phyloP scores from a whole-genome alignment of 1,140 invertebrate species.

The Steinernema feltiae region DNA sequence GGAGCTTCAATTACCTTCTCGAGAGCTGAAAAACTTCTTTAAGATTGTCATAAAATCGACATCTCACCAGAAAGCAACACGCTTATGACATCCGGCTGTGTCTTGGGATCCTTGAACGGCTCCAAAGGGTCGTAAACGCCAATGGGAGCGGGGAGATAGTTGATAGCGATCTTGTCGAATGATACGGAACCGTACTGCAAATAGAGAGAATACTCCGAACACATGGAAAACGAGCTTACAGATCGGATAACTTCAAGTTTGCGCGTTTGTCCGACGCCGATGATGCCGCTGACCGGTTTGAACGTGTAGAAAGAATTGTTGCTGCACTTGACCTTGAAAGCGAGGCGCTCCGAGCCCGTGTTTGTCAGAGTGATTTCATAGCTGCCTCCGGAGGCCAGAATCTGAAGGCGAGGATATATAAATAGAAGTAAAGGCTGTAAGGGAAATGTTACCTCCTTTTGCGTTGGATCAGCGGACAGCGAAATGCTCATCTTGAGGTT shows the following conservation, averaged over 20 bases:
- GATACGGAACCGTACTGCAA: not conserved
- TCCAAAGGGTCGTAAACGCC: conserved; percentile 3
- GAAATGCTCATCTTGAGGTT: not conserved
- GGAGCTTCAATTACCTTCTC: not conserved
- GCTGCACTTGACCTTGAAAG: conserved; percentile 11
- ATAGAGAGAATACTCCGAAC: not conserved
- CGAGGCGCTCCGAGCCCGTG: not conserved
- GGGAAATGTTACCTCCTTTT: not conserved
- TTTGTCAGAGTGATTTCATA: not conserved
- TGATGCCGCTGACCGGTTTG: not conserved
- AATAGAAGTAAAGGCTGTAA: not conserved
- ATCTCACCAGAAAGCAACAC: not conserved
- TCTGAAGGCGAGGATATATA: not conserved
- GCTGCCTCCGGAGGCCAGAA: not conserved
- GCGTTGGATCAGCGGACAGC: not conserved
- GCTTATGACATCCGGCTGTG: not conserved
- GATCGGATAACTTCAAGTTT: not conserved
- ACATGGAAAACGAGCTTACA: not conserved
- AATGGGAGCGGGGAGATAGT: not conserved
- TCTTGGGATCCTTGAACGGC: not conserved
- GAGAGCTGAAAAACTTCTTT: not conserved
- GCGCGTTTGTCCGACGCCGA: not conserved
- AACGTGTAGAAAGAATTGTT: conserved; percentile 3
- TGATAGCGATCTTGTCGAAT: not conserved
- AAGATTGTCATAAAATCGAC: not conserved